These are phyloP conservation scores for Trachymyrmex septentrionalis DNA, from an alignment of 1,140 invertebrate species.

Conservation along the genomic window DNA sequence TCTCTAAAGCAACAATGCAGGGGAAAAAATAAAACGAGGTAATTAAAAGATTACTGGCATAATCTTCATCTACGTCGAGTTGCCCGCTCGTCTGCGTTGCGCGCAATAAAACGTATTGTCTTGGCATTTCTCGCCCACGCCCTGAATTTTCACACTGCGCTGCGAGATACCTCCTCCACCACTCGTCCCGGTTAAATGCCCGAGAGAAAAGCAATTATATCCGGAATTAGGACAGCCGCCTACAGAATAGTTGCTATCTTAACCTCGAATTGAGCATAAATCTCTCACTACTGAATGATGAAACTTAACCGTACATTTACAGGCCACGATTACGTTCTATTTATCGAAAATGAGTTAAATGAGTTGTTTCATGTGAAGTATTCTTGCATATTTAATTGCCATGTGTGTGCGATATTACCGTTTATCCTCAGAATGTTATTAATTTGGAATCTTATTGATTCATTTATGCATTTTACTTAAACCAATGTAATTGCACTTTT, in stretches of 20 bases:
- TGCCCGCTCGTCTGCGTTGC: conserved; percentile 17
- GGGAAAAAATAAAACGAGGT: conserved; percentile 40
- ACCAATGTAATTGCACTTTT: neutral
- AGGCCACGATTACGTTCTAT: conserved; percentile 27
- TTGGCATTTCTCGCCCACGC: conserved; percentile 54
- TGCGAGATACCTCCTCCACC: conserved; percentile 41
- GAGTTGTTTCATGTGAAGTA: conserved; percentile 2
- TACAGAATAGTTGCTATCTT: conserved; percentile 61
- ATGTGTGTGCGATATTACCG: conserved; percentile 6
- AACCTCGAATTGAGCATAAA: conserved; percentile 50
- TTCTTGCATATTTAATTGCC: neutral
- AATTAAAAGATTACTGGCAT: conserved; percentile 60
- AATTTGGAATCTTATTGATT: conserved; percentile 13
- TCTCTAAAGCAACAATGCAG: conserved; percentile 22
- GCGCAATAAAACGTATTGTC: conserved; percentile 56
- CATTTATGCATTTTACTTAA: neutral
- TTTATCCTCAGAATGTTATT: neutral
- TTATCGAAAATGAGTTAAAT: conserved; percentile 45
- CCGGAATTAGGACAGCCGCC: conserved; percentile 58
- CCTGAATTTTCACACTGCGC: conserved; percentile 41
- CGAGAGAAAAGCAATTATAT: conserved; percentile 63
- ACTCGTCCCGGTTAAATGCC: conserved; percentile 41
- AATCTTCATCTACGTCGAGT: conserved; percentile 51
- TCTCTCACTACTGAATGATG: conserved; percentile 53
- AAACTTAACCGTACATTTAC: conserved; percentile 46